phyloP scores from a whole-genome alignment of 2,888 invertebrate species.

The Anthrax anthrax region DNA sequence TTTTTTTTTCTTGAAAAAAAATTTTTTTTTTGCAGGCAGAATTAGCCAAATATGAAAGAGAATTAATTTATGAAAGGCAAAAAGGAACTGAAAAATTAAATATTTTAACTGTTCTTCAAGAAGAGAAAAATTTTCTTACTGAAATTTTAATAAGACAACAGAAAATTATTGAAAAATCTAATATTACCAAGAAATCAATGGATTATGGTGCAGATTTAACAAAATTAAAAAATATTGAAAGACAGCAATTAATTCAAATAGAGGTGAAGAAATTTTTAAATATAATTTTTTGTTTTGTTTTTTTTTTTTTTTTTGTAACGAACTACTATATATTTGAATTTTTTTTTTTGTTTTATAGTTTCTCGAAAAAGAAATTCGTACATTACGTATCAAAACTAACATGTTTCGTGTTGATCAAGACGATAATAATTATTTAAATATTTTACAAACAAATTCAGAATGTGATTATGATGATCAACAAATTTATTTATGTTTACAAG shows the following conservation, averaged over 20 bases:
- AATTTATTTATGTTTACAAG: conserved; percentile 1
- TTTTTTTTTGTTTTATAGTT: conserved; percentile 14
- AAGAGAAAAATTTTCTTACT: conserved; percentile 38
- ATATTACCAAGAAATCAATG: neutral
- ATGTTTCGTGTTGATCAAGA: conserved; percentile 19
- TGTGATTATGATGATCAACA: conserved; percentile 10
- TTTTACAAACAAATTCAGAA: conserved; percentile 15
- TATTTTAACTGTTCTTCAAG: conserved; percentile 39
- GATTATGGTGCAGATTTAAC: conserved; percentile 20
- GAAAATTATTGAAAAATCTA: conserved; percentile 13
- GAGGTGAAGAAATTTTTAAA: conserved; percentile 24
- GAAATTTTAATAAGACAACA: conserved; percentile 31
- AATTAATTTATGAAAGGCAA: conserved; percentile 35
- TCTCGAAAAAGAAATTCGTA: conserved; percentile 28
- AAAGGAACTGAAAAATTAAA: conserved; percentile 42
- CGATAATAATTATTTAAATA: conserved; percentile 10
- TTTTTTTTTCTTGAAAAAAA: neutral
- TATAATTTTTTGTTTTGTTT: too few relatives aligned
- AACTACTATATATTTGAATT: neutral
- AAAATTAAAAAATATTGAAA: conserved; percentile 22
- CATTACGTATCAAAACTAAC: conserved; percentile 27
- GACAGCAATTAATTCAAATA: conserved; percentile 38
- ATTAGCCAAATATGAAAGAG: conserved; percentile 17
- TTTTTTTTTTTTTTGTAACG: too few relatives aligned
- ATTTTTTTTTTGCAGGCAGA: neutral